These are phyloP conservation scores for Seira ritae DNA, from an alignment of 2,888 invertebrate species.

Conservation along the genomic window DNA sequence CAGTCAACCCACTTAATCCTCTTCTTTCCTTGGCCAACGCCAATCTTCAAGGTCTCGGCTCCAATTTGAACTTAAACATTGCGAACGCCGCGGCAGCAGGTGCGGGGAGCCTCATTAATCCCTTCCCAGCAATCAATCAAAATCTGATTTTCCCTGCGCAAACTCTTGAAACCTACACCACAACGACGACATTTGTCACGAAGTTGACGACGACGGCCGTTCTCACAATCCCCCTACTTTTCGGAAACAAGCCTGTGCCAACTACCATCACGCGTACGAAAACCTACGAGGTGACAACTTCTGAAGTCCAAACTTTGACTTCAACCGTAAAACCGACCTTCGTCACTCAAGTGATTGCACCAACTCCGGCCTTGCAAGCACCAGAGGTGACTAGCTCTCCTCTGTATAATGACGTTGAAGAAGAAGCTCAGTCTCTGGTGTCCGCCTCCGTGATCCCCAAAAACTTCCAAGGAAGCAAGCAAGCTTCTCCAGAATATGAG, in stretches of 20 bases:
- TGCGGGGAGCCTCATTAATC: slow-evolving; percentile 57
- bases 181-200: slow-evolving; percentile 69
- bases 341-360: slow-evolving; percentile 45
- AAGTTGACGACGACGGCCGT: slow-evolving; percentile 70
- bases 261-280: slow-evolving; percentile 67
- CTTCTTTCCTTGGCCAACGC: slow-evolving; percentile 56
- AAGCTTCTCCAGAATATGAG: slow-evolving; percentile 44
- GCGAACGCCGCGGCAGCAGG: slow-evolving; percentile 20
- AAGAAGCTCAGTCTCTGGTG: slow-evolving; percentile 42
- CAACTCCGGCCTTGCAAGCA: slow-evolving; percentile 44
- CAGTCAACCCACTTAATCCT: slow-evolving; percentile 45
- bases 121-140: slow-evolving; percentile 66
- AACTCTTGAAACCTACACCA: slow-evolving; percentile 68
- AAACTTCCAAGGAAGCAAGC: slow-evolving; percentile 33
- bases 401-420: slow-evolving; percentile 48
- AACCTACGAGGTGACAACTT: slow-evolving; percentile 67
- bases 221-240: slow-evolving; percentile 71
- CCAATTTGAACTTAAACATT: slow-evolving; percentile 46
- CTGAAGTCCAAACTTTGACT: slow-evolving; percentile 63
- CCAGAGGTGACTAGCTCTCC: slow-evolving; percentile 25
- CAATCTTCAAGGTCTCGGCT: slow-evolving; percentile 62
- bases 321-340: slow-evolving; percentile 56
- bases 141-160: slow-evolving; percentile 66
- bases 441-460: slow-evolving; percentile 37
- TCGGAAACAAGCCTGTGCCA: slow-evolving; percentile 68